Evolutionary conservation across 2,113 vertebrate genomes (phyloP).

Genomic region (Atractosteus spatula): DNA sequence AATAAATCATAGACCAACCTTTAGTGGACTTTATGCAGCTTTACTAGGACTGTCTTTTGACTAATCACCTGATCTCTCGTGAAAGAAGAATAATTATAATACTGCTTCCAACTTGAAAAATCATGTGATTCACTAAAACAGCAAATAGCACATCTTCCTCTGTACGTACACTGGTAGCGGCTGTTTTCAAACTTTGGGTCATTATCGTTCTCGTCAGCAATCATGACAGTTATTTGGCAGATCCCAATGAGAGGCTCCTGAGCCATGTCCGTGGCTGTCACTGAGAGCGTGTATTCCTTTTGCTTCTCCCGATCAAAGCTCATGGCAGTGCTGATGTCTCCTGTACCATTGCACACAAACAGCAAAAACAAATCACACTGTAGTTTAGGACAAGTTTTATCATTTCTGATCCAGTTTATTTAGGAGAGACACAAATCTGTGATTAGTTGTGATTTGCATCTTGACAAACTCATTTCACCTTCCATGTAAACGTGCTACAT

Average conservation of each 20-base stretch:
- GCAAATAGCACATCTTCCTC: background rate
- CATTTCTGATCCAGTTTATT: too few species aligned
- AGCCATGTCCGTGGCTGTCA: constrained; percentile 79
- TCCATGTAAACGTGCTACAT: too few species aligned
- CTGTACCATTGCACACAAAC: constrained; percentile 43
- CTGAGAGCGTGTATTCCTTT: constrained; percentile 69
- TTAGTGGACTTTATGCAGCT: too few species aligned
- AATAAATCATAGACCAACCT: too few species aligned
- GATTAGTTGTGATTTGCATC: too few species aligned
- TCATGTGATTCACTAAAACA: background rate
- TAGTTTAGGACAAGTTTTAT: background rate
- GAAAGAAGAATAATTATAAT: background rate
- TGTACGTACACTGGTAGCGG: constrained; percentile 76
- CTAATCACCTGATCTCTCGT: too few species aligned
- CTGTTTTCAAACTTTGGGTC: constrained; percentile 85
- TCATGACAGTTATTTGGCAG: constrained; percentile 73
- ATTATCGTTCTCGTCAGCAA: constrained; percentile 84
- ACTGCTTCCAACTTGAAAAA: background rate
- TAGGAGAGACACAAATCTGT: too few species aligned
- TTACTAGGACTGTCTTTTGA: too few species aligned
- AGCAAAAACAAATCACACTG: background rate
- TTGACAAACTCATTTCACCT: too few species aligned
- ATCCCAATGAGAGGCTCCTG: constrained; percentile 78
- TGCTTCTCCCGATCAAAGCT: constrained; percentile 83
- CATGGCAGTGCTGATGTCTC: constrained; percentile 68